Conservation (phyloP, 2,888 invertebrate genomes). For the Gryllus longicercus region DNA sequence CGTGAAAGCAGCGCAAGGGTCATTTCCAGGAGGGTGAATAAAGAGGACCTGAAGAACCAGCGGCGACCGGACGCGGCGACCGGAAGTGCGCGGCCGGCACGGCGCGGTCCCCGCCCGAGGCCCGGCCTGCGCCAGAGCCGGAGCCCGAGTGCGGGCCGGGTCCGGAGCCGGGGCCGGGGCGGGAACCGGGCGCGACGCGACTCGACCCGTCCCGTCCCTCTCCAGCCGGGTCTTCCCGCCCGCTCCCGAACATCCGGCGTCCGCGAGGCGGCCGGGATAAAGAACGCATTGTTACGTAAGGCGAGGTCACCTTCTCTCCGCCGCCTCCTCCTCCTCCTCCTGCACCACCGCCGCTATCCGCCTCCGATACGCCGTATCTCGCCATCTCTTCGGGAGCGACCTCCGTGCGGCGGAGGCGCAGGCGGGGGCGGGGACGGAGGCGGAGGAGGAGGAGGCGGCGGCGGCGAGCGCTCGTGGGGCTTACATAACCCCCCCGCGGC, state of each 20-base stretch:
- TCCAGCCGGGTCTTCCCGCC: neutral
- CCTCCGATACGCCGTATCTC: neutral
- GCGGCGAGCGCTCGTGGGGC: neutral
- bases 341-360: neutral
- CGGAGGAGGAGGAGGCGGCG: neutral
- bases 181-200: neutral
- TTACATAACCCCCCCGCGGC: neutral
- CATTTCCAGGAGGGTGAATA: too few relatives aligned
- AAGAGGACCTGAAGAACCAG: too few relatives aligned
- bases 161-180: neutral
- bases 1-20: too few relatives aligned
- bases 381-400: neutral
- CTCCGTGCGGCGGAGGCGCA: neutral
- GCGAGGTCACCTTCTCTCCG: constrained; percentile 7
- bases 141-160: neutral
- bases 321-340: neutral
- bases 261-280: neutral
- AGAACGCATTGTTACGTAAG: constrained; percentile 2
- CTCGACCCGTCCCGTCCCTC: neutral
- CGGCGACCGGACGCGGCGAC: too few relatives aligned
- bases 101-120: too few relatives aligned
- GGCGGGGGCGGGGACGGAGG: neutral
- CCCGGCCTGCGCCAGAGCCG: too few relatives aligned
- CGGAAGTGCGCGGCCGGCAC: too few relatives aligned
- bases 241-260: neutral